Base-by-base conservation (phyloP, 2,888 invertebrate genomes). In the Drosophila antonietae region DNA sequence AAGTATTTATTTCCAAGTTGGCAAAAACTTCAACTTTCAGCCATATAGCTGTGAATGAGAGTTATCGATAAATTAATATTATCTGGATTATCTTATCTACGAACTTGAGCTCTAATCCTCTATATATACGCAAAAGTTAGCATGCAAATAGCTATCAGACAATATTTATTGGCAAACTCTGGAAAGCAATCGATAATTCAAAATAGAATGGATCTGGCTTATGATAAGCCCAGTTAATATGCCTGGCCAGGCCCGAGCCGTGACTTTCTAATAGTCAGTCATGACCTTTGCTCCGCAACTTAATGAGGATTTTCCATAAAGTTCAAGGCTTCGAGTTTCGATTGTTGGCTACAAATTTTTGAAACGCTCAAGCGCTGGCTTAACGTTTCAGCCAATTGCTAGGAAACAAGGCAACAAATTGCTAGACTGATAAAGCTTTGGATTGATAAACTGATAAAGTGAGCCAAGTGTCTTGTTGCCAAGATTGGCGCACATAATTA, bases 401-500 rank as follows among this genome's bases (percentile, higher is more conserved):
- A 14, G 37, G 51, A 5, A 51, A 59, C n/a, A 37, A 53, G 52
- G 37, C 23, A 51, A 15, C 35, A 31, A 52, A 31, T 55, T 55
- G 55, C 12, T 23, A n/a, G 20, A 55, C 35, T 56, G 62, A 37
- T 37, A 47, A 57, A 39, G 10, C 71, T 76, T 61, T 60, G 55
- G 46, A 67, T 56, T 62, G 65, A 64, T 47, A 58, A 51, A 66
- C 12, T 18, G 64, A 64, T 59, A 60, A 59, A 64, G 49, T 55
- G 73, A 64, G 44, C 47, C 49, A 51, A 75, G 49, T 43, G 64
- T 52, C 66, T 61, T 66, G 64, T 51, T 15, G 49, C 59, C 28
- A 49, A 59, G 55, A 60, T 72, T 68, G 77, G 49, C 55, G 67
- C 73, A 80, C 77, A 84, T 79, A 86, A 83, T 81, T 83, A 86